Base-by-base conservation (phyloP, 2,797 vertebrate genomes). In the Poliocrania exsul region DNA sequence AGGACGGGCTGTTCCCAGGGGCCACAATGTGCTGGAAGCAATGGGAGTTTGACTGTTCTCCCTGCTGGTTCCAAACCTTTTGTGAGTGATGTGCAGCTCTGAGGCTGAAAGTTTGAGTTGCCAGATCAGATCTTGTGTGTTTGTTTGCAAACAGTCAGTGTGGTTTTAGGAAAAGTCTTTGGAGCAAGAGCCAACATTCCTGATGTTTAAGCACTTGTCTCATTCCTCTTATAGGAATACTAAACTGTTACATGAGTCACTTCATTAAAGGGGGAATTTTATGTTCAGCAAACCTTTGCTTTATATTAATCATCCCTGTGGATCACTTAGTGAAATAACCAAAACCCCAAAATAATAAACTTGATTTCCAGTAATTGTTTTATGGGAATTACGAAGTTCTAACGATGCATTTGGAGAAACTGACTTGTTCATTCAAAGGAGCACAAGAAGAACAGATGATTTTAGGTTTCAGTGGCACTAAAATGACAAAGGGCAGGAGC, bases 351-450 rank as follows among this genome's bases (percentile, higher is more conserved):
- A 49, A 3, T 11, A 38, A 26, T 5, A 10, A 33, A 16, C 4
- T 42, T 16, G 2, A 29, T 38, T 70, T 62, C 33, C 9, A 29
- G 37, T 51, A 18, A 13, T 46, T 49, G 3, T 57, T n/a, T 26
- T 33, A 4, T 1, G 10, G 20, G n/a, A 58, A n/a, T 47, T 5
- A 12, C 4, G 2, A 47, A 37, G 6, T 56, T 58, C 14, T 50
- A n/a, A 66, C 15, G 19, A 40, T 62, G 21, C 13, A 62, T 11
- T 8, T 84, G 12, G 26, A 42, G 47, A 31, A 75, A 69, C 35
- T 7, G 2, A 13, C 21, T 42, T 14, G 16, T 37, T 33, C 1
- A 1, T 42, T 8, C 24, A 37, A 69, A 56, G n/a, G 4, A 9
- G 5, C 11, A 1, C 21, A 51, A 60, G 44, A 66, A 49, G 28